Percentiles rank a stretch among this genome's conserved stretches.
These are phyloP conservation scores for Pontoporia blainvillei DNA, from an alignment of 2,113 vertebrate genomes.

Conservation along the genomic window DNA sequence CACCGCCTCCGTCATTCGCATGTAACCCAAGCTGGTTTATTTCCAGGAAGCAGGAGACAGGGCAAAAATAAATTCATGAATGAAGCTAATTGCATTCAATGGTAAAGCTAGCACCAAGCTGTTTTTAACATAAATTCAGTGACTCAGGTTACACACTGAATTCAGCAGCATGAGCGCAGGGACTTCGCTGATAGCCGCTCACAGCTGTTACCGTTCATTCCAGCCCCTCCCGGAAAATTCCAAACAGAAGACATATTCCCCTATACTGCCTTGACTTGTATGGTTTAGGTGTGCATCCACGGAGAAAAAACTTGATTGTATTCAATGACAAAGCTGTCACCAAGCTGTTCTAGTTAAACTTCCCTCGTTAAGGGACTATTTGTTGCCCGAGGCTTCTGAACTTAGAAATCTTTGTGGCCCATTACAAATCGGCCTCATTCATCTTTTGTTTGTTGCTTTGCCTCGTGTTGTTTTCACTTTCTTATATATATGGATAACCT, in stretches of 20 bases:
- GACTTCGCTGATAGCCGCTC: not conserved
- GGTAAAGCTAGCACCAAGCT: not conserved
- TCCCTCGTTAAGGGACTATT: not conserved
- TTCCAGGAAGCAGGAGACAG: not conserved
- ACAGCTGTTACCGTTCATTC: constrained; percentile 47
- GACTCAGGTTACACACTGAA: not conserved
- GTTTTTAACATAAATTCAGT: not conserved
- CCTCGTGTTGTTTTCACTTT: not conserved
- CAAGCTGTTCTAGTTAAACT: not conserved
- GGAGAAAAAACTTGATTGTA: not conserved
- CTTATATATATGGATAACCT: not conserved
- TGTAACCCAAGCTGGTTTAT: not conserved
- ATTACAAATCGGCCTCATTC: not conserved
- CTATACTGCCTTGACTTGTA: not conserved
- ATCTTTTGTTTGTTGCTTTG: not conserved
- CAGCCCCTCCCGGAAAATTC: constrained; percentile 54
- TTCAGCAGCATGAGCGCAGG: not conserved
- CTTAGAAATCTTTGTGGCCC: not conserved
- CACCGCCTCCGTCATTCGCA: fast-evolving
- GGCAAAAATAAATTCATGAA: constrained; percentile 35
- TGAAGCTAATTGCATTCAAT: not conserved
- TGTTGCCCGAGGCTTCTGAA: not conserved
- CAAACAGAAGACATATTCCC: not conserved
- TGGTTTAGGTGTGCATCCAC: not conserved
- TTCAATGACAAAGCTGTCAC: not conserved